Evolutionary conservation across 2,113 vertebrate genomes (phyloP), one percentile per base, ranked within the genome.

Genomic region (Labeo catla): DNA sequence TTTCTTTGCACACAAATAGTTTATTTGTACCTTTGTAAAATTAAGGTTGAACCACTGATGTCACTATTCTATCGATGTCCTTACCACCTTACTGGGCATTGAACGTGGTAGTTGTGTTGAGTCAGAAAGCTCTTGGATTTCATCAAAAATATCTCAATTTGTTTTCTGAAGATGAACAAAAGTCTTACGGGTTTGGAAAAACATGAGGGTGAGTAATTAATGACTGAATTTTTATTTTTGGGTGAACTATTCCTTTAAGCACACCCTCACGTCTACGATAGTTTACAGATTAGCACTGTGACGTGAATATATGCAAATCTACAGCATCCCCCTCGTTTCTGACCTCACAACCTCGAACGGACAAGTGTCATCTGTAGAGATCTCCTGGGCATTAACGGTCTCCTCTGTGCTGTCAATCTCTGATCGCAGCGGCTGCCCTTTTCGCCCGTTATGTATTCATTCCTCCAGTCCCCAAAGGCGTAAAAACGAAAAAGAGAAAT

Each of bases 401-500:
- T 59, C 82, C 6, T 83, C 36, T 50, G 49, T 43, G 68, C 68
- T 83, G 81, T 73, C 81, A 83, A 73, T 23, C 68, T 73, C 36
- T 13, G 49, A 83, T 83, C 52, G 12, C 52, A 59, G 36, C 12
- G 7, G 66, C n/a, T 74, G 85, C 78, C 85, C 68, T 76, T 39
- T 84, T 23, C 2, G 12, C 36, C 66, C 39, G 15, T 23, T 74
- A 86, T 63, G 80, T 74, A 86, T 86, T 86, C 68, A 86, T 82
- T 63, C 43, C 11, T 16, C 21, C 10, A 4, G 50, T 61, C 77
- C 45, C 50, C 4, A 16, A 81, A 86, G 43, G 79, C 6, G 66
- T 45, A 73, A 82, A 86, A 73, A 52, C 9, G 76, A 52, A 54
- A 45, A 70, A 83, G 84, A 86, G 76, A 78, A 76, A 81, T 34